phyloP scores from a whole-genome alignment of 2,113 vertebrate genomes.

The Nycticryphes semicollaris region DNA sequence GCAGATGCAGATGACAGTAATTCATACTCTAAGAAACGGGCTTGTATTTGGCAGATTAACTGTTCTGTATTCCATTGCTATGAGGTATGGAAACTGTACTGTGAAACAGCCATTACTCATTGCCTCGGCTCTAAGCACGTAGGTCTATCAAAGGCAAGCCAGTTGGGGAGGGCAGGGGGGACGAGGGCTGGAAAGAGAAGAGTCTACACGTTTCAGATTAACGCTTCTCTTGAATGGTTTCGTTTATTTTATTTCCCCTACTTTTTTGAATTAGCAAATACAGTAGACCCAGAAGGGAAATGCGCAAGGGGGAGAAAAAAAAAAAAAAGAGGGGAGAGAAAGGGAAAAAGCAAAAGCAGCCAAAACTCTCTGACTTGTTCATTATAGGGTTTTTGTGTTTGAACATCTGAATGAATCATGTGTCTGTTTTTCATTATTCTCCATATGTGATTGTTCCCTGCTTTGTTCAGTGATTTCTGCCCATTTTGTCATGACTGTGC shows the following conservation, averaged over 20 bases:
- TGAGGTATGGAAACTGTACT: constrained; percentile 80
- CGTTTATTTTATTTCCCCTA: constrained; percentile 34
- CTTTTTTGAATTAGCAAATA: constrained; percentile 61
- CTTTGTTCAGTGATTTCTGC: constrained; percentile 66
- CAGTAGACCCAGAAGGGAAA: constrained; percentile 41
- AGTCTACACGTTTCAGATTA: constrained; percentile 30
- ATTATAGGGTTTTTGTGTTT: constrained; percentile 18
- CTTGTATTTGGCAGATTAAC: constrained; percentile 75
- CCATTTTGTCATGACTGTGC: constrained; percentile 38
- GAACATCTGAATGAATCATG: constrained; percentile 60
- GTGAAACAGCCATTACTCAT: constrained; percentile 71
- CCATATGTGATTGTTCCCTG: constrained; percentile 33
- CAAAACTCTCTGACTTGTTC: constrained; percentile 20
- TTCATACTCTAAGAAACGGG: constrained; percentile 75
- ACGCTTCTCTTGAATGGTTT: constrained; percentile 20
- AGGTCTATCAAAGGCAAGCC: constrained; percentile 36
- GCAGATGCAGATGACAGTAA: constrained; percentile 70
- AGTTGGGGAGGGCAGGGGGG: background rate
- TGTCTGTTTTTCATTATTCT: constrained; percentile 65
- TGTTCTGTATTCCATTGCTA: constrained; percentile 75
- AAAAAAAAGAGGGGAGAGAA: background rate
- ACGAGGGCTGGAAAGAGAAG: background rate
- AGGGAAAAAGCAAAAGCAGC: constrained; percentile 35
- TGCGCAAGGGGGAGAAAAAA: background rate
- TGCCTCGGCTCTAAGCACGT: constrained; percentile 49